These are phyloP conservation scores for Siniperca obscura DNA, from an alignment of 2,797 vertebrate species.

Conservation along the genomic window DNA sequence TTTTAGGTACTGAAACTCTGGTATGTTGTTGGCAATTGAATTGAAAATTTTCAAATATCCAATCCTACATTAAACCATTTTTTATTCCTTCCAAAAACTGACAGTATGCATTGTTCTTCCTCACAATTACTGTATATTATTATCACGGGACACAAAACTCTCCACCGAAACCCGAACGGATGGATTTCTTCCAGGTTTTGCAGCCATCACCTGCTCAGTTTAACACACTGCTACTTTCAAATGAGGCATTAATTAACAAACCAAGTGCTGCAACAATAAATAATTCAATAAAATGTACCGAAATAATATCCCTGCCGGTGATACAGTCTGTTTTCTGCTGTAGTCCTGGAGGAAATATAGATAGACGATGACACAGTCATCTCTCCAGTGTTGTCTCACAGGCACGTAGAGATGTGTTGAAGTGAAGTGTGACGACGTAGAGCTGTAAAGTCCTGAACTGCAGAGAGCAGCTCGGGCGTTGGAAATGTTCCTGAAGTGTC, in stretches of 20 bases:
- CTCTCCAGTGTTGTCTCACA: neutral
- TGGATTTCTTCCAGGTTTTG: neutral
- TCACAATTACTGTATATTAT: neutral
- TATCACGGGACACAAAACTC: neutral
- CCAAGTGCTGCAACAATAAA: neutral
- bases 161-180: neutral
- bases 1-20: neutral
- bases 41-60: neutral
- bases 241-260: conserved; percentile 9
- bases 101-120: neutral
- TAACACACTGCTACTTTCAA: neutral
- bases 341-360: neutral
- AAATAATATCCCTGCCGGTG: neutral
- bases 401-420: neutral
- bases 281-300: neutral
- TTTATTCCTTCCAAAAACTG: neutral
- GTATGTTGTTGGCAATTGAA: neutral
- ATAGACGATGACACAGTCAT: neutral
- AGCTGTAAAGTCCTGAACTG: conserved; percentile 55
- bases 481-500: conserved; percentile 84
- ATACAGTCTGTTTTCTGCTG: neutral
- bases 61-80: neutral
- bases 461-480: conserved; percentile 79
- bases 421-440: neutral
- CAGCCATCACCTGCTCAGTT: neutral